Percentiles rank a stretch among this genome's conserved stretches.
phyloP scores from a whole-genome alignment of 2,113 vertebrate species.

The Rutilus rutilus region DNA sequence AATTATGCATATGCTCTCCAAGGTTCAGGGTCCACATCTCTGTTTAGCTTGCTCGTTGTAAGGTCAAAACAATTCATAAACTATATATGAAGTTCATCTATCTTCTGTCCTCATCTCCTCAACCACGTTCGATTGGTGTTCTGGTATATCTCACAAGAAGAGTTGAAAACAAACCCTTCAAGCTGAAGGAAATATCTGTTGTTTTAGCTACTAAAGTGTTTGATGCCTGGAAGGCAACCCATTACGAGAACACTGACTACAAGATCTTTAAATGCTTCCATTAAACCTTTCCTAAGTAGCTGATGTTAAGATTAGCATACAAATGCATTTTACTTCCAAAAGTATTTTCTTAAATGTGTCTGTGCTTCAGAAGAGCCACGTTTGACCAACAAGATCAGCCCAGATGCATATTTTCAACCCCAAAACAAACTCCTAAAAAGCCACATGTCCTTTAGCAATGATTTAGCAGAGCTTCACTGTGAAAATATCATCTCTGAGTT shows the following conservation, averaged over 20 bases:
- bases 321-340: constrained; percentile 8
- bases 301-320: constrained; percentile 22
- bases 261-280: constrained; percentile 38
- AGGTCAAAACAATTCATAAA: background rate
- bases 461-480: background rate
- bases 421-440: background rate
- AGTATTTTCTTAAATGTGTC: constrained; percentile 1
- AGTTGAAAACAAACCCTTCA: background rate
- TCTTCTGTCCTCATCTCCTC: background rate
- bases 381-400: constrained; percentile 25
- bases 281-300: constrained; percentile 16
- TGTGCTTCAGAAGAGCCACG: background rate
- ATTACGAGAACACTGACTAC: background rate
- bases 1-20: constrained; percentile 23
- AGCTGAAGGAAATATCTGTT: background rate
- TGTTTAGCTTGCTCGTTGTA: background rate
- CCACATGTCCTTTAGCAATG: background rate
- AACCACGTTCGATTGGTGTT: background rate
- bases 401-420: background rate
- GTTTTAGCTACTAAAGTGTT: background rate
- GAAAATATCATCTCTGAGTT: background rate
- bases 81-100: background rate
- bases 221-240: background rate
- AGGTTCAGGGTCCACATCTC: constrained; percentile 1
- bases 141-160: constrained; percentile 4